These are phyloP conservation scores for Aerospiza tachiro DNA, from an alignment of 2,797 vertebrate genomes.

Conservation along the genomic window DNA sequence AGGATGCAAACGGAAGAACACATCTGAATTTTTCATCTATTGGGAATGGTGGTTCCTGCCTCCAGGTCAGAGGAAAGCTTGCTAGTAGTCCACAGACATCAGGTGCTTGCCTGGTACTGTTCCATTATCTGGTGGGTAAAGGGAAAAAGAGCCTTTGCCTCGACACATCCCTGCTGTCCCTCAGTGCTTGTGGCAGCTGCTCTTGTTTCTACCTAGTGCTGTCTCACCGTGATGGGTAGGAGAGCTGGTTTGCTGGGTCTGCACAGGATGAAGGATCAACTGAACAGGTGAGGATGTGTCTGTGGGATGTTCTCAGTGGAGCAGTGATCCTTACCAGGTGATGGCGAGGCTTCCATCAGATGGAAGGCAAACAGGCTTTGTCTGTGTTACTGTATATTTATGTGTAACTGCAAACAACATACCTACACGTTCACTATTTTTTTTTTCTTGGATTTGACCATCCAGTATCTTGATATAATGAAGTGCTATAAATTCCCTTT, in stretches of 20 bases:
- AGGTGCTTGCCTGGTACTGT: neutral
- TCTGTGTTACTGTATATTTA: neutral
- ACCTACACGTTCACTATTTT: fast-evolving
- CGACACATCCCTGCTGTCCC: neutral
- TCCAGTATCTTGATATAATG: neutral
- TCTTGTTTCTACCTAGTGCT: neutral
- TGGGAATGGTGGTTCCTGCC: neutral
- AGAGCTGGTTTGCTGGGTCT: neutral
- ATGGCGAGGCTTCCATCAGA: neutral
- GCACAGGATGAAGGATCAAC: neutral
- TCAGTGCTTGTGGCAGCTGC: neutral
- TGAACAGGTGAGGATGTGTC: neutral
- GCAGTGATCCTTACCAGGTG: neutral
- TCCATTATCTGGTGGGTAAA: neutral
- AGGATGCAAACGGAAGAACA: neutral
- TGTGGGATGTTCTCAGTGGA: neutral
- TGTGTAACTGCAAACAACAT: neutral
- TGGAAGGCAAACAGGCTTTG: neutral
- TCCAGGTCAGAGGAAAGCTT: neutral
- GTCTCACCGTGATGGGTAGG: neutral
- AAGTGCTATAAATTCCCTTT: neutral
- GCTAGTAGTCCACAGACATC: neutral
- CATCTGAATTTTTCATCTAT: neutral
- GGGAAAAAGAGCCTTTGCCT: neutral
- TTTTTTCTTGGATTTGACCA: neutral